phyloP scores from a whole-genome alignment of 2,888 invertebrate species.

The Rhagonycha fulva region DNA sequence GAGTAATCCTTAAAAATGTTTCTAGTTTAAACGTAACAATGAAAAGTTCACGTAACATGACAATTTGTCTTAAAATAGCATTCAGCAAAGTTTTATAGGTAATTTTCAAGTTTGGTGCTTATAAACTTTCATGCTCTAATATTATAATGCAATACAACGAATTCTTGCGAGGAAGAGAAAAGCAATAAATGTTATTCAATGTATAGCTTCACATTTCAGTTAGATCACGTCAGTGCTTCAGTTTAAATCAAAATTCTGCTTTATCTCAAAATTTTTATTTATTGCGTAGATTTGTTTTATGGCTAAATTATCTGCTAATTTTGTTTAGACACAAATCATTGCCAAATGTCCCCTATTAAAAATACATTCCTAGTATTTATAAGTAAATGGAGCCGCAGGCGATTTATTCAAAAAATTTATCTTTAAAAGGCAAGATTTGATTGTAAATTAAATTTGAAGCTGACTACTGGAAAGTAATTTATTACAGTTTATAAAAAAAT shows the following conservation, averaged over 20 bases:
- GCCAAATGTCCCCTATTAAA: no score
- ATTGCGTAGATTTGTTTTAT: background rate
- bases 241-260: background rate
- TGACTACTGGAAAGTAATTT: no score
- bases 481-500: no score
- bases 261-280: background rate
- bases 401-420: no score
- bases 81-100: background rate
- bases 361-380: no score
- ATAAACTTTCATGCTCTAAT: background rate
- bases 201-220: background rate
- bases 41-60: background rate
- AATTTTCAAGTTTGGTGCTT: background rate
- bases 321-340: no score
- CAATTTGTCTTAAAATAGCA: background rate
- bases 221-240: background rate
- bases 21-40: background rate
- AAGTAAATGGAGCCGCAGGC: no score
- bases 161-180: background rate
- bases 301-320: no score
- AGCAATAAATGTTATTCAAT: background rate
- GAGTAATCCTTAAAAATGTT: background rate
- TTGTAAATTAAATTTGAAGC: no score
- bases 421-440: no score
- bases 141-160: background rate